Conservation (phyloP, 2,888 invertebrate species). For the Xanthorhoe designata region DNA sequence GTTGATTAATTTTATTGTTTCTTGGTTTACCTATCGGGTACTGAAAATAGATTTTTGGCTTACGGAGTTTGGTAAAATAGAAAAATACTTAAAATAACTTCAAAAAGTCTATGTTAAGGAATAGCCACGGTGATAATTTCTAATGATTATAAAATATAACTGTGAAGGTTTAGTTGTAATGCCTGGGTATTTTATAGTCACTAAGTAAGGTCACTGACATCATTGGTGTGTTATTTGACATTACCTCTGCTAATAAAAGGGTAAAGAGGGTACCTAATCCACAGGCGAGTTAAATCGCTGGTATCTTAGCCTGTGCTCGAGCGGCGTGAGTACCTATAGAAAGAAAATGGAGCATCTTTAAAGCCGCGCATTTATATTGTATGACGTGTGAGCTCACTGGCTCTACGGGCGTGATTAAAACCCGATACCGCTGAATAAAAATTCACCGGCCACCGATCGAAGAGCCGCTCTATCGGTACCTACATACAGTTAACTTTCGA, state of each 20-base stretch:
- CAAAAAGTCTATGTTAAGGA: neutral
- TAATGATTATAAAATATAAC: neutral
- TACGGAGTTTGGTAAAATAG: neutral
- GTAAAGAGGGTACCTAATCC: neutral
- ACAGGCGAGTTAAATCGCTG: too few species aligned
- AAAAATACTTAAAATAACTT: neutral
- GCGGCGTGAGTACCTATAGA: too few species aligned
- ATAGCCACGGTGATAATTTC: neutral
- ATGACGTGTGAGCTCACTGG: too few species aligned
- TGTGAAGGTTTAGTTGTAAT: neutral
- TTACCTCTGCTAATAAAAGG: neutral
- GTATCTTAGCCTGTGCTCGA: too few species aligned
- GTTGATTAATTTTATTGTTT: constrained; percentile 6
- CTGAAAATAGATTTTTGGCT: constrained; percentile 4
- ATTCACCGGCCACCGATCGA: too few species aligned
- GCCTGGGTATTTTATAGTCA: neutral
- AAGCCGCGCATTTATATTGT: too few species aligned
- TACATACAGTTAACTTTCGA: too few species aligned
- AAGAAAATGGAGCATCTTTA: too few species aligned
- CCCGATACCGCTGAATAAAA: too few species aligned
- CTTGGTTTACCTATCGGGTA: constrained; percentile 9
- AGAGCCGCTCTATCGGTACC: too few species aligned
- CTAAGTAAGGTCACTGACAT: neutral
- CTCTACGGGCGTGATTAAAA: too few species aligned
- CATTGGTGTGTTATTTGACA: neutral